Percentiles rank a stretch among this genome's conserved stretches.
These are phyloP conservation scores for Diachasmimorpha longicaudata DNA, from an alignment of 1,140 invertebrate species.

Conservation along the genomic window DNA sequence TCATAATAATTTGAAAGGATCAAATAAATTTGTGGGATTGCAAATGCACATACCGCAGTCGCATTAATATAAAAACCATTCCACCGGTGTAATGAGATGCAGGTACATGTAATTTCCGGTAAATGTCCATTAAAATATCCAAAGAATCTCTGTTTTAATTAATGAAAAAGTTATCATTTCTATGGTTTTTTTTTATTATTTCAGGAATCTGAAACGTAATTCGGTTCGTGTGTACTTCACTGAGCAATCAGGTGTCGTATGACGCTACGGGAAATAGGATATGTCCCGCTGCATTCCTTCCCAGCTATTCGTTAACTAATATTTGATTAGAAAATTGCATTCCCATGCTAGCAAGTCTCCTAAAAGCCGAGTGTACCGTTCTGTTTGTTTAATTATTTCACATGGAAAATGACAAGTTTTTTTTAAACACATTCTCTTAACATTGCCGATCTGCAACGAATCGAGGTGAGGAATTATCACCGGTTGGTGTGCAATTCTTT, in stretches of 20 bases:
- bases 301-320: not conserved
- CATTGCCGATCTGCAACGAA: not conserved
- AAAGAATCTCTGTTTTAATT: not conserved
- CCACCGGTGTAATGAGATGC: too few species aligned
- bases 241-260: not conserved
- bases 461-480: not conserved
- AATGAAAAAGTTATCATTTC: not conserved
- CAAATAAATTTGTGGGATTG: too few species aligned
- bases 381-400: not conserved
- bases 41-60: too few species aligned
- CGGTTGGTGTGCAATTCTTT: conserved; percentile 16
- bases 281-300: not conserved
- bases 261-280: not conserved
- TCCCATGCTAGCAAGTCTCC: not conserved
- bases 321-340: conserved; percentile 1
- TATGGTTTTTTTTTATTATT: not conserved
- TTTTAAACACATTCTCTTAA: too few species aligned
- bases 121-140: too few species aligned
- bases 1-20: too few species aligned
- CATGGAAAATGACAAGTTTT: too few species aligned
- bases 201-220: not conserved
- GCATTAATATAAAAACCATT: too few species aligned
- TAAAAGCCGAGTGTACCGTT: not conserved
- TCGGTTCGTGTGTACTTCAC: not conserved
- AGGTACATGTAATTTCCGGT: too few species aligned